A percentile compares a stretch with the other conserved stretches of the same genome.
Evolutionary conservation across 2,797 vertebrate genomes (phyloP).

Genomic region (Halcyon smyrnensis): DNA sequence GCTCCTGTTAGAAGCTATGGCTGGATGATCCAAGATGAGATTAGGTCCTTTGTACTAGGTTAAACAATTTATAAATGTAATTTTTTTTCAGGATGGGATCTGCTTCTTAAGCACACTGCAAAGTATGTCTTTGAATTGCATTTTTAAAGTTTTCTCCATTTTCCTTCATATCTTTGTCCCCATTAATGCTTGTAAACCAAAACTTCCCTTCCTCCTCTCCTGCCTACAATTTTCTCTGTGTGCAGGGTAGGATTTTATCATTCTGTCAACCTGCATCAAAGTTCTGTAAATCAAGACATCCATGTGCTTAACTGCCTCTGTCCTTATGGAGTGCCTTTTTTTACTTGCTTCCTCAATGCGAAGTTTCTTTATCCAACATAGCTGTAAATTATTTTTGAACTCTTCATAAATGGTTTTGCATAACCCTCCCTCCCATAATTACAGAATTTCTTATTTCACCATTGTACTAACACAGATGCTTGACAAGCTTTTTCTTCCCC

Average conservation of each 20-base stretch:
- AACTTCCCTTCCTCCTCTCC: background rate
- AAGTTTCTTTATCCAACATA: background rate
- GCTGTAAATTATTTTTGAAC: background rate
- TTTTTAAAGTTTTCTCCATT: background rate
- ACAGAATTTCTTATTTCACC: background rate
- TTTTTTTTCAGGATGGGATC: background rate
- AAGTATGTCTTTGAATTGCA: background rate
- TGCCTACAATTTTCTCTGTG: background rate
- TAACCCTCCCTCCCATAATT: background rate
- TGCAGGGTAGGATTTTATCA: background rate
- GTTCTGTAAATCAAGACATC: background rate
- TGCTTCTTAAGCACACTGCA: background rate
- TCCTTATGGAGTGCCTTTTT: background rate
- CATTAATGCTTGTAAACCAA: conserved; percentile 4
- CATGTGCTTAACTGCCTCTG: background rate
- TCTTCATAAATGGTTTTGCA: background rate
- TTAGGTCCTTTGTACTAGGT: background rate
- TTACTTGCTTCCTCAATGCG: background rate
- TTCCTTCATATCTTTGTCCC: background rate
- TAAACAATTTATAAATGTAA: background rate
- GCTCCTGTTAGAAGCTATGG: background rate
- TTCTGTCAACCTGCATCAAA: background rate
- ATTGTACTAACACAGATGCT: background rate
- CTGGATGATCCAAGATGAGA: background rate
- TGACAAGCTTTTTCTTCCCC: background rate